Base-by-base conservation (phyloP, 2,888 invertebrate genomes). In the Habroteleia sp. region DNA sequence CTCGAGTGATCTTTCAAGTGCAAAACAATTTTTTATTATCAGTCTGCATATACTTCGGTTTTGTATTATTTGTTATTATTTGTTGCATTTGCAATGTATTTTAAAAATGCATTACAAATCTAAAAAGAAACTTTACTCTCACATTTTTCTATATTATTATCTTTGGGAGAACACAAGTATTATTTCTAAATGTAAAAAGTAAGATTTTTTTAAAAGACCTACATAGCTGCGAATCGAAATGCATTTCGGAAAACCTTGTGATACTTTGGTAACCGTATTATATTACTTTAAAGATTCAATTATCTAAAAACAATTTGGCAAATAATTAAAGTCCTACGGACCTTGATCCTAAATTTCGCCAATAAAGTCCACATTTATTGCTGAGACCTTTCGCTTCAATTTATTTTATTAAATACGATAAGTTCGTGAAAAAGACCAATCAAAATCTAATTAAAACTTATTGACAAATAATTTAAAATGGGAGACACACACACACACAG, bases 301-400 rank as follows among this genome's bases (percentile, higher is more conserved):
- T 23, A 56, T 56, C 54, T 20, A 46, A 46, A 66, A 46, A 48
- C 46, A 56, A 56, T 44, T 65, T 44, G 10, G 35, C 52, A 65
- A 44, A 60, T 37, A 46, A 60, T 46, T 29, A 60, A 62, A 48
- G 14, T 39, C 13, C 3, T 8, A 39, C 13, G 14, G 29, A 2
- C n/a, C 23, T 20, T 48, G 29, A 39, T 62, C 13, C 25, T 5
- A 35, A 62, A 39, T 48, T 29, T 39, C 37, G 8, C 20, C 39
- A 37, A 46, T 62, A 48, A 62, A 39, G 23, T 6, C 7, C 7
- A 3, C 23, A 25, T 46, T 37, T 60, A 60, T 17, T 37, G 46
- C 37, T 14, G 10, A 25, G 27, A 27, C 20, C 7, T 54, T 37
- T 6, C 8, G 20, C 17, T 39, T 11, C 27, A 48, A 48, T 62